Base-by-base conservation (phyloP, 2,888 invertebrate species). In the Microctonus aethiopoides region DNA sequence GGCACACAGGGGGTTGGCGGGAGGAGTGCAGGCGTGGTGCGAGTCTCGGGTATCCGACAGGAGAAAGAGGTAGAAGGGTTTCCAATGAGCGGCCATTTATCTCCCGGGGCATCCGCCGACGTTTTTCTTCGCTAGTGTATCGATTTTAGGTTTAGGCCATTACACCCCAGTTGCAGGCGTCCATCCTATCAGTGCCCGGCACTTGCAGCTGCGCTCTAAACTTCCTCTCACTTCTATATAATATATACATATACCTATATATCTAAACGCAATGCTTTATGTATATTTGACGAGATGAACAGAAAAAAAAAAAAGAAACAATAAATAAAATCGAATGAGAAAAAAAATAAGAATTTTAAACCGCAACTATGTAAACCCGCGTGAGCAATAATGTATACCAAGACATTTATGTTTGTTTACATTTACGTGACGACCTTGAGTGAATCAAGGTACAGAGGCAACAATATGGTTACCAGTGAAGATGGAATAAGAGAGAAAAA, bases 81-180 rank as follows among this genome's bases (percentile, higher is more conserved):
- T 80, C 79, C 80, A 80, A 80, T 80, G 80, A 80, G 79, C 79
- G 78, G 78, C 79, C 80, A 80, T 80, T 80, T 80, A 80, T 80
- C 80, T 80, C 79, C 77, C 79, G 79, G 79, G 78, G 79, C 80
- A 79, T 80, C 79, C 80, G 78, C 79, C 80, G 80, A 80, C 80
- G 78, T 80, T 79, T 80, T 79, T 80, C 78, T 79, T 78, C 78
- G 77, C 74, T 78, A 77, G 75, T 79, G 80, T 80, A 80, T 80
- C 80, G 80, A 80, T 80, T 80, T 80, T 80, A 79, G 80, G 79
- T 80, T 79, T 79, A 80, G 79, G 78, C 79, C 79, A 79, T 80
- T 80, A 80, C 79, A 77, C 80, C 78, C 76, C 72, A 76, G 75
- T 76, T 74, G 73, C 74, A 75, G 72, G 74, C 74, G 74, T 66